Percentiles rank a stretch among this genome's conserved stretches.
These are phyloP conservation scores for Pyrrhosoma nymphula DNA, from an alignment of 2,888 invertebrate genomes.

Conservation along the genomic window DNA sequence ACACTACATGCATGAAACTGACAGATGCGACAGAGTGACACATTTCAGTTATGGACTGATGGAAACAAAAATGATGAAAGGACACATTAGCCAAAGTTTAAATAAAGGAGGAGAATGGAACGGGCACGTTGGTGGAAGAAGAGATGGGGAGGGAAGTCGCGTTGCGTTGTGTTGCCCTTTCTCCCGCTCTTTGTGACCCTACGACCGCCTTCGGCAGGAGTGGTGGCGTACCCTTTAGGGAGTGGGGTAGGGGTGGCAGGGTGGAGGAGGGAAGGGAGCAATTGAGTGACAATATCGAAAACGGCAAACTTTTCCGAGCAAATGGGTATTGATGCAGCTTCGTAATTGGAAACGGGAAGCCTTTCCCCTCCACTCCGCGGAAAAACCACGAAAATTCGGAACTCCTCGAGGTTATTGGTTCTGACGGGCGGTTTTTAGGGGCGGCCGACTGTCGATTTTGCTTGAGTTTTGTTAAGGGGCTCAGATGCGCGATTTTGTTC, in stretches of 20 bases:
- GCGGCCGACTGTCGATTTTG: not conserved
- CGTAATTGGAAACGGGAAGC: not conserved
- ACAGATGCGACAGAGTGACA: too few species aligned
- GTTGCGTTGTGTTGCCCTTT: not conserved
- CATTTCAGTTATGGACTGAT: too few species aligned
- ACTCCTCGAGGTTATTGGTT: too few species aligned
- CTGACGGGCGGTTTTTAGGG: not conserved
- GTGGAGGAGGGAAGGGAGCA: not conserved
- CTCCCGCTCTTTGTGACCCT: not conserved
- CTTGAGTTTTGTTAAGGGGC: too few species aligned
- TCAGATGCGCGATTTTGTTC: too few species aligned
- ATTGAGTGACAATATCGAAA: not conserved
- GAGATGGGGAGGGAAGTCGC: not conserved
- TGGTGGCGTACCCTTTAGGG: not conserved
- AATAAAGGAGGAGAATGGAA: not conserved
- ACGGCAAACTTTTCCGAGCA: not conserved
- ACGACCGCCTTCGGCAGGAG: not conserved
- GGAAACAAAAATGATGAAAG: too few species aligned
- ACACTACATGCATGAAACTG: too few species aligned
- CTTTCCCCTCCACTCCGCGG: not conserved
- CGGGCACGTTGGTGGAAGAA: not conserved
- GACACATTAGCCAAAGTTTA: not conserved
- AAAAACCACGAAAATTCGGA: too few species aligned
- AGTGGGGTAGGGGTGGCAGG: not conserved
- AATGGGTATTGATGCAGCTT: constrained; percentile 47